Conservation (phyloP, 1,140 invertebrate genomes). For the Philopotamus ludificatus region DNA sequence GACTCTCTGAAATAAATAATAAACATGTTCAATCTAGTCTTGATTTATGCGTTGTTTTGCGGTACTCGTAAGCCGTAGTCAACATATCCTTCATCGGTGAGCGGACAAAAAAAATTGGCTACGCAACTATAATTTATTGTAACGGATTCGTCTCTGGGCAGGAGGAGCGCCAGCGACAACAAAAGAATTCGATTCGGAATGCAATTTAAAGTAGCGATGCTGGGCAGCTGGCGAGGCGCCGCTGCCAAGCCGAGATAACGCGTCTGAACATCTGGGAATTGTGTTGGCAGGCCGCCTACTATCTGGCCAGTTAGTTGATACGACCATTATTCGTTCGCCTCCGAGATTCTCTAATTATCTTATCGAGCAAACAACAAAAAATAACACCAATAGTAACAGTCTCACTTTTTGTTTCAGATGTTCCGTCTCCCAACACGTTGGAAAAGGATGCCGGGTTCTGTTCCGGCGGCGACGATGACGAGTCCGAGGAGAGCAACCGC, state of each 20-base stretch:
- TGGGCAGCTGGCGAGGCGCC: conserved; percentile 20
- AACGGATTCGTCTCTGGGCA: neutral
- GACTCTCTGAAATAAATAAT: too few relatives aligned
- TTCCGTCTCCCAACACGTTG: conserved; percentile 44
- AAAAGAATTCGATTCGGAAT: conserved; percentile 17
- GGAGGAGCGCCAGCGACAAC: neutral
- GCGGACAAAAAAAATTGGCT: too few relatives aligned
- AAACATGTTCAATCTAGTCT: too few relatives aligned
- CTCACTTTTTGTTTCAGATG: conserved; percentile 49
- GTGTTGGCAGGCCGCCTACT: conserved; percentile 11
- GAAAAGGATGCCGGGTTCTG: conserved; percentile 71
- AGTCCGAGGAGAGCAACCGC: conserved; percentile 63
- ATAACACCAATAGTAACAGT: neutral
- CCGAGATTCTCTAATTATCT: neutral
- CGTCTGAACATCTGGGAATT: conserved; percentile 25
- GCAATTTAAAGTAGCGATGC: neutral
- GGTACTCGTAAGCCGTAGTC: too few relatives aligned
- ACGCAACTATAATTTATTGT: neutral
- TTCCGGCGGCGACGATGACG: conserved; percentile 68
- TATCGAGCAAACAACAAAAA: too few relatives aligned
- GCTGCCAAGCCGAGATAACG: conserved; percentile 18
- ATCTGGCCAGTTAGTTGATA: too few relatives aligned
- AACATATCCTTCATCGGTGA: too few relatives aligned
- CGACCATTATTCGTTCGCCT: neutral
- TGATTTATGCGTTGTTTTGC: too few relatives aligned